Evolutionary conservation across 64 coral and sea anemone species (phyloP).

Genomic region (Actinia equina): DNA sequence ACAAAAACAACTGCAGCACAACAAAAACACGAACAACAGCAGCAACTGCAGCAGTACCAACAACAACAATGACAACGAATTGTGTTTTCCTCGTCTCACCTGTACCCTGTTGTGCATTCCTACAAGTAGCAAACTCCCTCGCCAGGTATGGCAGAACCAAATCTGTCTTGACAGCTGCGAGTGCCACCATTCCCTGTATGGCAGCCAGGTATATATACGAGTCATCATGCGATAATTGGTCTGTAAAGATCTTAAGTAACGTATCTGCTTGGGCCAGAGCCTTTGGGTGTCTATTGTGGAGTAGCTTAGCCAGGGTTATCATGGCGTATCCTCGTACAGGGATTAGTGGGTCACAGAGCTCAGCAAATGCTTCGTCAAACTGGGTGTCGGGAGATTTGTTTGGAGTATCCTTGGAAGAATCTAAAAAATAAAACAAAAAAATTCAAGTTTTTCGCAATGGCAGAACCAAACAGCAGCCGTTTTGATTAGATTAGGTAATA

Average conservation of each 20-base stretch:
- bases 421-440: neutral
- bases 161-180: conserved; percentile 60
- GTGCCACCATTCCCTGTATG: conserved; percentile 80
- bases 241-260: conserved; percentile 72
- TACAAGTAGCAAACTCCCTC: conserved; percentile 53
- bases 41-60: no score
- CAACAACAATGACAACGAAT: no score
- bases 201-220: conserved; percentile 90
- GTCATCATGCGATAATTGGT: conserved; percentile 86
- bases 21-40: no score
- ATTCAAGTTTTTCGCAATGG: no score
- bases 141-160: conserved; percentile 58
- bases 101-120: conserved; percentile 30
- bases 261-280: conserved; percentile 59
- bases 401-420: neutral
- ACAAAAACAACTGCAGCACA: no score
- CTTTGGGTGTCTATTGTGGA: conserved; percentile 58
- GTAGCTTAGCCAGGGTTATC: conserved; percentile 62
- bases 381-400: neutral
- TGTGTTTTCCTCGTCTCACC: conserved; percentile 1
- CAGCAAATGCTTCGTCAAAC: conserved; percentile 66
- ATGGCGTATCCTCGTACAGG: conserved; percentile 88
- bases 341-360: conserved; percentile 83
- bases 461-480: no score
- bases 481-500: no score